Base-by-base conservation (phyloP, 92 coral and sea anemone species). In the Virgularia gustaviana region DNA sequence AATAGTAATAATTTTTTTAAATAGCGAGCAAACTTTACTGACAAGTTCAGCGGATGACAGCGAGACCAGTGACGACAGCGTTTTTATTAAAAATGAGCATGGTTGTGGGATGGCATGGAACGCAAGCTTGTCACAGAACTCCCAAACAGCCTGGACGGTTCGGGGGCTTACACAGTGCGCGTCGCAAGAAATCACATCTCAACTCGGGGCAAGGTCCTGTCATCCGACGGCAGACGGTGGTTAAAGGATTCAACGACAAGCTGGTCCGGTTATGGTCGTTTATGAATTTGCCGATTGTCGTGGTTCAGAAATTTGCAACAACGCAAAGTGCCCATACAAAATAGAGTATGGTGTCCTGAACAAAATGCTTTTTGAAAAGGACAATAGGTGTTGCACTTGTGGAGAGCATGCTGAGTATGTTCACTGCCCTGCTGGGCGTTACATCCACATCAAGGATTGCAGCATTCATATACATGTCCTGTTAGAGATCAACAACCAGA, bases 171-270 rank as follows among this genome's bases (percentile, higher is more conserved):
- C n/a, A n/a, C n/a, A n/a, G n/a, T n/a, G n/a, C n/a, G n/a, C n/a
- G n/a, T n/a, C n/a, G n/a, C n/a, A n/a, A n/a, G n/a, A n/a, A n/a
- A n/a, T n/a, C n/a, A n/a, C n/a, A n/a, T n/a, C n/a, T n/a, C n/a
- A n/a, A n/a, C n/a, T 54, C 61, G 61, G 10, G 1, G 61, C 6
- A 49, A 49, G 23, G 55, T 27, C 12, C 23, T 49, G 18, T 49
- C 55, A 3, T 49, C 55, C 23, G 55, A 49, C 18, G 55, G 55
- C 3, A 49, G 55, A 11, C 55, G 18, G 16, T 49, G 29, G 61
- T 54, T 35, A 54, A 54, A 54, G 19, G 61, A 24, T 18, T 18
- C 61, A 35, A 23, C 61, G 29, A 54, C 61, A 3, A 49, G 55
- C 3, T 49, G 55, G 55, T 5, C 55, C 18, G 55, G 23, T 5